Base-by-base conservation (phyloP, 1,140 invertebrate species). In the Antheraea mylitta region DNA sequence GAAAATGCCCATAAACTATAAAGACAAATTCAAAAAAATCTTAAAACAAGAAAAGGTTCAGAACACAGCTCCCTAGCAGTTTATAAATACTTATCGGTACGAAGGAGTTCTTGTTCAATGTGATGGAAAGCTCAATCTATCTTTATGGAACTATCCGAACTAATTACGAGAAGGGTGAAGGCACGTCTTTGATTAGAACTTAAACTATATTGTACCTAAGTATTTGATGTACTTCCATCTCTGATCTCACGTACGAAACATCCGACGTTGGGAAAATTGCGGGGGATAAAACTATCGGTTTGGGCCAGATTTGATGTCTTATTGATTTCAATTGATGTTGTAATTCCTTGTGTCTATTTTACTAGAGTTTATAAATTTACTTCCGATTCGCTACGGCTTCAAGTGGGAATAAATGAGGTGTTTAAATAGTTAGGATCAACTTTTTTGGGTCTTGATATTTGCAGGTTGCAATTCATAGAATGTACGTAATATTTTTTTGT, bases 121-220 rank as follows among this genome's bases (percentile, higher is more conserved):
- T 53, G 16, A 16, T n/a, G 45, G 45, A 53, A 53, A 53, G 45
- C 11, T 16, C 38, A 8, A 42, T 16, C 45, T 13, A 53, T 53
- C 10, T 53, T 30, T 36, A 61, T 36, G 19, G 22, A 61, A 61
- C 60, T 61, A 22, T 61, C 22, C 16, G 13, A 61, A 36, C 60
- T 64, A 42, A 53, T 53, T 53, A 64, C 18, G 18, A 36, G 18
- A 18, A 38, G 63, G 37, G 18, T 18, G 38, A 7, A n/a, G 37
- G 63, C 63, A 64, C 63, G 63, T 64, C 38, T 64, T 64, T 64
- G 63, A 64, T 64, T 64, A 64, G 37, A 64, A 64, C 63, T 64
- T 64, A 45, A 37, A 18, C 38, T 37, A 64, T 64, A 64, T 64
- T 61, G 22, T 61, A 53, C 45, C 45, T 53, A 53, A 53, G 45